Evolutionary conservation across 2,888 invertebrate species (phyloP).

Genomic region (Macaria liturata): DNA sequence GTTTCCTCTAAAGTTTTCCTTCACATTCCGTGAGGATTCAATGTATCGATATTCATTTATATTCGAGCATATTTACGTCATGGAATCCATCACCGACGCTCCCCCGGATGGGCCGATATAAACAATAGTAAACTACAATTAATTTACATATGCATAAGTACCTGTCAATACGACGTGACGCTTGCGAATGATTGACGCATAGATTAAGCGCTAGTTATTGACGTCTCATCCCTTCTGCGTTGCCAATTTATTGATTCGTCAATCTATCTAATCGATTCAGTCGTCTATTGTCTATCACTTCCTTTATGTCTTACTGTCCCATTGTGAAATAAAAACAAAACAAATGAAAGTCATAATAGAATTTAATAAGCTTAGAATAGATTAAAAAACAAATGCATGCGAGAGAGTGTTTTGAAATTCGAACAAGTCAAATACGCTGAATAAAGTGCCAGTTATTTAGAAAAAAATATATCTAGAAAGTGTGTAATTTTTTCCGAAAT

Average conservation of each 20-base stretch:
- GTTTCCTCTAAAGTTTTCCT: no score
- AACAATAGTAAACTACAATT: slow-evolving; percentile 38
- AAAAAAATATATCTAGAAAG: no score
- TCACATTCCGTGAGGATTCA: slow-evolving; percentile 5
- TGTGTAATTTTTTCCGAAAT: no score
- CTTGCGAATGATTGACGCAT: background rate
- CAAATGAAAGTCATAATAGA: background rate
- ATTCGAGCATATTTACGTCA: slow-evolving; percentile 28
- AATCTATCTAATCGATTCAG: slow-evolving; percentile 41
- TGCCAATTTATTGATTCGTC: slow-evolving; percentile 47
- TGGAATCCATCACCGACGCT: slow-evolving; percentile 30
- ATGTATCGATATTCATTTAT: slow-evolving; percentile 28
- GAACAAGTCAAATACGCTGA: no score
- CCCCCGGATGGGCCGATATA: slow-evolving; percentile 28
- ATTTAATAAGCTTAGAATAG: background rate
- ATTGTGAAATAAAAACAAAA: slow-evolving; percentile 1
- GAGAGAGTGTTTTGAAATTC: no score
- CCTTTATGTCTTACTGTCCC: slow-evolving; percentile 28
- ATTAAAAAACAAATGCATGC: no score
- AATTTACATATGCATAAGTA: slow-evolving; percentile 30
- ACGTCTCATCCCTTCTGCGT: slow-evolving; percentile 41
- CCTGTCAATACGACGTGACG: slow-evolving; percentile 22
- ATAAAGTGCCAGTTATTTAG: no score
- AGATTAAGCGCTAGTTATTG: slow-evolving; percentile 30
- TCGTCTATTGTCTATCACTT: slow-evolving; percentile 42